A percentile compares a stretch with the other conserved stretches of the same genome.
Evolutionary conservation across 2,797 vertebrate species (phyloP).

Genomic region (Gymnodraco acuticeps): DNA sequence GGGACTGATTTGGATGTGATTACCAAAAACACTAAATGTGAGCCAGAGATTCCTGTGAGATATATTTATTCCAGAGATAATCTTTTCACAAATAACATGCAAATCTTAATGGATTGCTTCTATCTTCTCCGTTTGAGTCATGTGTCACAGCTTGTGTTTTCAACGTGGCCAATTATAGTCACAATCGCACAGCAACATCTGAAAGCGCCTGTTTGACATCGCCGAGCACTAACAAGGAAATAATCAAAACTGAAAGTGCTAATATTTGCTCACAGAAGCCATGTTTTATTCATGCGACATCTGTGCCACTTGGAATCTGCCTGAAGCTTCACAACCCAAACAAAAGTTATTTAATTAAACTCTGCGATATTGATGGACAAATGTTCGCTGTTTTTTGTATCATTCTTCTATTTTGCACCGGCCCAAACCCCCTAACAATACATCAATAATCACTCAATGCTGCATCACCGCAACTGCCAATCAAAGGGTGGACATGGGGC

Average conservation of each 20-base stretch:
- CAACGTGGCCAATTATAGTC: conserved; percentile 62
- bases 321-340: conserved; percentile 60
- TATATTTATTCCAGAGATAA: conserved; percentile 14
- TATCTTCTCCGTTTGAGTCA: conserved; percentile 34
- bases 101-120: conserved; percentile 55
- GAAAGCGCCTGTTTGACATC: conserved; percentile 60
- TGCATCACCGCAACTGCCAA: conserved; percentile 75
- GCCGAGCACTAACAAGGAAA: conserved; percentile 68
- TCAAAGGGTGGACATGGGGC: conserved; percentile 68
- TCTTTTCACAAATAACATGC: conserved; percentile 48
- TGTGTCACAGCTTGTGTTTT: conserved; percentile 56
- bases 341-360: conserved; percentile 75
- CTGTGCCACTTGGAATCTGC: conserved; percentile 72
- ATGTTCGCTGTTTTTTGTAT: conserved; percentile 59
- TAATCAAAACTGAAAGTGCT: conserved; percentile 64
- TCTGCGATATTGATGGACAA: conserved; percentile 66
- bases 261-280: conserved; percentile 64
- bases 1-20: conserved; percentile 45
- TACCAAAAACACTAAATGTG: conserved; percentile 30
- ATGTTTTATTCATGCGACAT: conserved; percentile 82
- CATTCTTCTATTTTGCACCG: conserved; percentile 46
- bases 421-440: conserved; percentile 59
- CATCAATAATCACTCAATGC: conserved; percentile 75
- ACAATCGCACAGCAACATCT: conserved; percentile 49
- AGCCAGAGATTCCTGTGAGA: conserved; percentile 18